Percentiles rank a stretch among this genome's conserved stretches.
Conservation (phyloP, 2,113 vertebrate genomes). For the Pterocles orientalis region DNA sequence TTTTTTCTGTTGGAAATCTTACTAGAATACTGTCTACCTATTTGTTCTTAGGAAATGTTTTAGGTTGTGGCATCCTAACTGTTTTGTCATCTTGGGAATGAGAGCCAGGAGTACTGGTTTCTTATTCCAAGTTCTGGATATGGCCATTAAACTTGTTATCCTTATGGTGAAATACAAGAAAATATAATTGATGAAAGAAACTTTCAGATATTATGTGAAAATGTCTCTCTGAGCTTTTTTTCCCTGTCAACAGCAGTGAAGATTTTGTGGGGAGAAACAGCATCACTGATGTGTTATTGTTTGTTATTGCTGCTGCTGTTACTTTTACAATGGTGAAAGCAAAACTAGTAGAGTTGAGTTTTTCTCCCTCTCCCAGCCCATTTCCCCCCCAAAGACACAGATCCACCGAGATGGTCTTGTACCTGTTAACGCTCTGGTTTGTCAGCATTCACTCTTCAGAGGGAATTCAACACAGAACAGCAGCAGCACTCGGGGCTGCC, state of each 20-base stretch:
- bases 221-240: background rate
- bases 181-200: background rate
- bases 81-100: background rate
- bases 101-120: background rate
- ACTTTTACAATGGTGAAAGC: background rate
- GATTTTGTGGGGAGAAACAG: background rate
- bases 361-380: background rate
- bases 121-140: background rate
- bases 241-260: background rate
- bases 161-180: background rate
- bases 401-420: background rate
- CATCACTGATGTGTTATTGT: background rate
- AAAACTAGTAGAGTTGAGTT: background rate
- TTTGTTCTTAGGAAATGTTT: background rate
- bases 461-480: background rate
- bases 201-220: background rate
- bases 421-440: background rate
- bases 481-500: background rate
- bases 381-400: background rate
- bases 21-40: background rate
- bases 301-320: background rate
- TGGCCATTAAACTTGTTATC: background rate
- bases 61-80: background rate
- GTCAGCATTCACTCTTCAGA: accelerated
- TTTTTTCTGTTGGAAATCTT: background rate